Base-by-base conservation (phyloP, 2,888 invertebrate species). In the Epistrophe grossulariae region DNA sequence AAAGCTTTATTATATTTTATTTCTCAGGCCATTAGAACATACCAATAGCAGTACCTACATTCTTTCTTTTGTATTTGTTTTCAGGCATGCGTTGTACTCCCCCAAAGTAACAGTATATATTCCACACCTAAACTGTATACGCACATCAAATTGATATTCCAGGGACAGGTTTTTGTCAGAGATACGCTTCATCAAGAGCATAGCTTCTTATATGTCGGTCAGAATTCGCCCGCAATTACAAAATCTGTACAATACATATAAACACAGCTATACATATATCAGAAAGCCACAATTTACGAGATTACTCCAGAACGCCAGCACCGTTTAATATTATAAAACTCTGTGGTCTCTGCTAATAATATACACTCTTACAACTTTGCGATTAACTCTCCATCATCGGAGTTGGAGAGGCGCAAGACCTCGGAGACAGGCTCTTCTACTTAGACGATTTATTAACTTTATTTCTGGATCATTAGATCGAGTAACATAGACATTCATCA, bases 381-480 rank as follows among this genome's bases (percentile, higher is more conserved):
- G 82, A 80, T 85, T 85, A 79, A 74, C 88, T 85, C 88, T 82
- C 73, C 72, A 84, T 81, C 88, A 88, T 83, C 76, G 66, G 28
- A 55, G 55, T 55, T 4, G 28, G 59, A 66, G 76, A 28, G 31
- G 48, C 72, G 57, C 52, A 70, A 55, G 48, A 40, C 62, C 60
- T 62, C 57, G 57, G 48, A 72, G 73, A 70, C 70, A 48, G 52
- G 70, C 79, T 79, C 90, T 24, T 90, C 91, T 90, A 90, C 90
- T 90, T 91, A 91, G 90, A 90, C 91, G 91, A 92, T 91, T 92
- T 92, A 92, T 92, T 91, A 91, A 91, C 91, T 91, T 91, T 90
- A 91, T 92, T 92, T 92, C 91, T 90, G 91, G 91, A 91, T 91
- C 92, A 92, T 92, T 92, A 91, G 91, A 91, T 92, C 91, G 91